Conservation (phyloP, 2,888 invertebrate genomes). For the Smittia aterrima region DNA sequence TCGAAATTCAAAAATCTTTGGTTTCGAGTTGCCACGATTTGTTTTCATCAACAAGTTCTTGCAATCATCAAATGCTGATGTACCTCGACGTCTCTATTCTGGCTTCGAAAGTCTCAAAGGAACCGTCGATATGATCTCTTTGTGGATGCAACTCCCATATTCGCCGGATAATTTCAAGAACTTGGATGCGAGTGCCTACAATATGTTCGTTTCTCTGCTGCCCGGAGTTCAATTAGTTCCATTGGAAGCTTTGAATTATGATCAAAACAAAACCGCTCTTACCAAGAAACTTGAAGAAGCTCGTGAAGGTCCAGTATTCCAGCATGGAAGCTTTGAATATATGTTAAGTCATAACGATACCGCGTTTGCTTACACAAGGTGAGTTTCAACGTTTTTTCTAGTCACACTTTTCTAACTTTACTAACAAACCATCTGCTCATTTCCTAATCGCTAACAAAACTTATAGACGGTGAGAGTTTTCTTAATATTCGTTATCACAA, state of each 20-base stretch:
- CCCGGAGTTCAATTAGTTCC: conserved; percentile 72
- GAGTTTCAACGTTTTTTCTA: conserved; percentile 45
- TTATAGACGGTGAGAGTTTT: not conserved
- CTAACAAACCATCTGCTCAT: conserved; percentile 2
- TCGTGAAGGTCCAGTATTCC: conserved; percentile 61
- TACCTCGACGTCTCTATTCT: conserved; percentile 44
- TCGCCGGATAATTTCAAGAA: conserved; percentile 25
- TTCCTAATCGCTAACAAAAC: not conserved
- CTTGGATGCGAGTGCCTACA: conserved; percentile 53
- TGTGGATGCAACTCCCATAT: conserved; percentile 29
- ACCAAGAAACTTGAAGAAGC: conserved; percentile 51
- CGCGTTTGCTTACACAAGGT: conserved; percentile 71
- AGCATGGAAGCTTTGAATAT: conserved; percentile 60
- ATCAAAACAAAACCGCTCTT: conserved; percentile 45
- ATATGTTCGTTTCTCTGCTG: conserved; percentile 71
- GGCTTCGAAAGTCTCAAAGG: conserved; percentile 46
- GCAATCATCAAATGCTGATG: conserved; percentile 43
- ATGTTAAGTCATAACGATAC: conserved; percentile 56
- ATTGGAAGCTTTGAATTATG: conserved; percentile 47
- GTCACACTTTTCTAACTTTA: not conserved
- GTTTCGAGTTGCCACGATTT: conserved; percentile 47
- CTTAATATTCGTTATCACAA: not conserved
- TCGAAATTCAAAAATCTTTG: conserved; percentile 45
- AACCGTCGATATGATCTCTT: not conserved
- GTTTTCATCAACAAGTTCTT: conserved; percentile 9